phyloP scores from a whole-genome alignment of 2,113 vertebrate species.

The Microtus montanus region DNA sequence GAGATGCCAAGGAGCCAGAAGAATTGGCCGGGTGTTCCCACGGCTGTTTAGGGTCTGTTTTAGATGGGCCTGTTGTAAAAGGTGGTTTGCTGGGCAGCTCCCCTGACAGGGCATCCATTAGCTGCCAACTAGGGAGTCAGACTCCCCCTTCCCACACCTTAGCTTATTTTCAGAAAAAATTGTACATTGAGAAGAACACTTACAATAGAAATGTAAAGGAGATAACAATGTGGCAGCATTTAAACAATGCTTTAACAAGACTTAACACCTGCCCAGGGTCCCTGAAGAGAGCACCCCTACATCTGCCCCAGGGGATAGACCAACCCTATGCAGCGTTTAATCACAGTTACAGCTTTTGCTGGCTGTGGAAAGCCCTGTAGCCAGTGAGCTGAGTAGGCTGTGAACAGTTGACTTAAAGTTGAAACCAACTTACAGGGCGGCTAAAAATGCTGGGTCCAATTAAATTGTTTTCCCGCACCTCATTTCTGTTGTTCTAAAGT shows the following conservation, averaged over 20 bases:
- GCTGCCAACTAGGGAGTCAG: not conserved
- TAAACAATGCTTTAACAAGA: no score
- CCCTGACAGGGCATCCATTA: not conserved
- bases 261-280: not conserved
- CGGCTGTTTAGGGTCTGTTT: no score
- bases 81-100: not conserved
- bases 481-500: not conserved
- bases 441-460: not conserved
- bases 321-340: not conserved
- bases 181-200: not conserved
- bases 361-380: not conserved
- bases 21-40: not conserved
- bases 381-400: not conserved
- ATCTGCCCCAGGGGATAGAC: no score
- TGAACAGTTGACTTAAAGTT: not conserved
- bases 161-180: no score
- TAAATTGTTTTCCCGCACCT: not conserved
- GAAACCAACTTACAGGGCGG: no score
- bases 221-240: not conserved
- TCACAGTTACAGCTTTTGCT: no score
- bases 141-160: no score
- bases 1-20: not conserved
- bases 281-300: not conserved
- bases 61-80: not conserved
- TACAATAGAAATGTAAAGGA: not conserved